Conservation (phyloP, 2,888 invertebrate species). For the Sarcophaga rosellei region DNA sequence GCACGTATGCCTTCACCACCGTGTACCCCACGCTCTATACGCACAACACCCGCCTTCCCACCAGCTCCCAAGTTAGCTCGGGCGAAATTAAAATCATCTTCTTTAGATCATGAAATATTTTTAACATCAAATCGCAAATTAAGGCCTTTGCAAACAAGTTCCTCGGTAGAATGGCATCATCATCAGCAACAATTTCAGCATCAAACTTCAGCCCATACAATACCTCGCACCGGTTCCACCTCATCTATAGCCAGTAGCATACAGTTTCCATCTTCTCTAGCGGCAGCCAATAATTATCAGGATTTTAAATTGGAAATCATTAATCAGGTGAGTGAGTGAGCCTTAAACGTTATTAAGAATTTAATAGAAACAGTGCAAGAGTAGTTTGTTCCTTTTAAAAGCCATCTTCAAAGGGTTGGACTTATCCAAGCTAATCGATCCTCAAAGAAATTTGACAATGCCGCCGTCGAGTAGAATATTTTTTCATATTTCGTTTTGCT, state of each 20-base stretch:
- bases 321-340: slow-evolving; percentile 77
- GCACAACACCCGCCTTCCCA: slow-evolving; percentile 59
- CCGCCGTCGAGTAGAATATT: too few relatives aligned
- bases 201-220: slow-evolving; percentile 69
- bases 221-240: slow-evolving; percentile 77
- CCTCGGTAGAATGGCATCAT: slow-evolving; percentile 72
- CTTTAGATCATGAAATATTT: slow-evolving; percentile 77
- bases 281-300: slow-evolving; percentile 77
- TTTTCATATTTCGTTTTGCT: too few relatives aligned
- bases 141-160: slow-evolving; percentile 57
- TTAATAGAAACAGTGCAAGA: too few relatives aligned
- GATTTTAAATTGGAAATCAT: slow-evolving; percentile 80
- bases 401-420: too few relatives aligned
- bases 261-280: slow-evolving; percentile 60
- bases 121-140: slow-evolving; percentile 73
- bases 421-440: too few relatives aligned
- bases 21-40: slow-evolving; percentile 65
- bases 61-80: slow-evolving; percentile 65
- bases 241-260: slow-evolving; percentile 77
- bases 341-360: neutral
- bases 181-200: slow-evolving; percentile 68
- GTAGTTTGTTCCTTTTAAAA: too few relatives aligned
- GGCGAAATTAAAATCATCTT: slow-evolving; percentile 75
- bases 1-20: slow-evolving; percentile 68
- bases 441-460: too few relatives aligned